phyloP scores from a whole-genome alignment of 1,140 invertebrate genomes.

The Cotesia glomerata region DNA sequence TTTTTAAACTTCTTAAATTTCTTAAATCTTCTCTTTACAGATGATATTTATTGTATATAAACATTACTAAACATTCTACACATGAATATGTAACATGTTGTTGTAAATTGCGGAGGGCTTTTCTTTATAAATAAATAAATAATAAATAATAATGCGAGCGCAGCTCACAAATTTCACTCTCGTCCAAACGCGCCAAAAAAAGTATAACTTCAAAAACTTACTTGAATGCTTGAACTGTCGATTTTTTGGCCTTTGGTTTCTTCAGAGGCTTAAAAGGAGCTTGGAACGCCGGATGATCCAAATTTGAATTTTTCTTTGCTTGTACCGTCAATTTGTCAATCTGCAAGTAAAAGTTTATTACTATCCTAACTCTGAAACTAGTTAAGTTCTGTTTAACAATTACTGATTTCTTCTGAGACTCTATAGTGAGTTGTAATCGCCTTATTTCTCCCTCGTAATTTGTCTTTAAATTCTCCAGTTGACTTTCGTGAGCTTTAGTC shows the following conservation, averaged over 20 bases:
- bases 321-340: conserved; percentile 4
- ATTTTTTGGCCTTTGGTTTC: not conserved
- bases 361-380: not conserved
- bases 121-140: too few relatives aligned
- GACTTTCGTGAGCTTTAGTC: conserved; percentile 24
- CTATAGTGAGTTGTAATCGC: not conserved
- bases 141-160: too few relatives aligned
- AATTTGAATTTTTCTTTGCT: not conserved
- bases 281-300: conserved; percentile 17
- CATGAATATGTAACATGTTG: too few relatives aligned
- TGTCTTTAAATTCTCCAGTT: conserved; percentile 2
- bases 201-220: too few relatives aligned
- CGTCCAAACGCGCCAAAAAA: too few relatives aligned
- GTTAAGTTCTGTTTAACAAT: not conserved
- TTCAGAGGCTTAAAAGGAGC: not conserved
- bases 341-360: not conserved
- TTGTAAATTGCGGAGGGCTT: too few relatives aligned
- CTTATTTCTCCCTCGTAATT: not conserved
- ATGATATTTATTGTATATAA: too few relatives aligned
- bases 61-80: too few relatives aligned
- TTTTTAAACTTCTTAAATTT: too few relatives aligned
- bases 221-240: not conserved
- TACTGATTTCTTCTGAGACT: not conserved
- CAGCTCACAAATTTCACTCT: too few relatives aligned
- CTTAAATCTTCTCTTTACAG: too few relatives aligned